Percentiles rank a stretch among this genome's conserved stretches.
Conservation (phyloP, 2,113 vertebrate genomes). For the Alethe castanea region DNA sequence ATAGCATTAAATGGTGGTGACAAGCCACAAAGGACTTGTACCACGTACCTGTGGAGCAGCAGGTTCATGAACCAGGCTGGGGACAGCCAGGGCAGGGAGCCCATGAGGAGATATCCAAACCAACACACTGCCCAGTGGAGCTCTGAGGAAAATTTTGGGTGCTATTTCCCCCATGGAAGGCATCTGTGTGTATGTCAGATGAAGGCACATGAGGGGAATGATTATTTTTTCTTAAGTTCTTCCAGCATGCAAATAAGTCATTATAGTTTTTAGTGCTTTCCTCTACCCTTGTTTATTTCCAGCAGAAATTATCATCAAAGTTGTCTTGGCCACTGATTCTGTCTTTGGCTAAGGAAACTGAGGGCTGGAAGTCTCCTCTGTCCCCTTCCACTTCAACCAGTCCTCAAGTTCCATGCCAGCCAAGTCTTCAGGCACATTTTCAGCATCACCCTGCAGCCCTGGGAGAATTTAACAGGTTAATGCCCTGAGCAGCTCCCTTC, state of each 20-base stretch:
- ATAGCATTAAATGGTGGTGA: neutral
- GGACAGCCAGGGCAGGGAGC: neutral
- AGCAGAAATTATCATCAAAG: neutral
- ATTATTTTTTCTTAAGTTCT: neutral
- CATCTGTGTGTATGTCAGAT: neutral
- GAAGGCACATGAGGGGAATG: neutral
- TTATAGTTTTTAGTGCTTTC: neutral
- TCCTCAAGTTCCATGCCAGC: neutral
- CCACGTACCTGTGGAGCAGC: accelerated
- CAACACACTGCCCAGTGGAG: neutral
- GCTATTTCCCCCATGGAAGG: neutral
- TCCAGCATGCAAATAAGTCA: neutral
- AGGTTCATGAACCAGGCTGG: accelerated
- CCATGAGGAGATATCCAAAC: accelerated
- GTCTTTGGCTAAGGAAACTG: neutral
- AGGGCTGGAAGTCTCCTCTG: accelerated
- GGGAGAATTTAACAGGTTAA: neutral
- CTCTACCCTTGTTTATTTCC: neutral
- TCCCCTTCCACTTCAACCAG: neutral
- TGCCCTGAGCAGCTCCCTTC: neutral
- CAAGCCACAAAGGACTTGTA: neutral
- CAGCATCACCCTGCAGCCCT: neutral
- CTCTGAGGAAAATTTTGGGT: neutral
- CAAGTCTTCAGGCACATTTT: neutral
- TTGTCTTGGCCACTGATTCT: neutral